These are phyloP conservation scores for Sycophaga agraensis DNA, from an alignment of 1,140 invertebrate species.

Conservation along the genomic window DNA sequence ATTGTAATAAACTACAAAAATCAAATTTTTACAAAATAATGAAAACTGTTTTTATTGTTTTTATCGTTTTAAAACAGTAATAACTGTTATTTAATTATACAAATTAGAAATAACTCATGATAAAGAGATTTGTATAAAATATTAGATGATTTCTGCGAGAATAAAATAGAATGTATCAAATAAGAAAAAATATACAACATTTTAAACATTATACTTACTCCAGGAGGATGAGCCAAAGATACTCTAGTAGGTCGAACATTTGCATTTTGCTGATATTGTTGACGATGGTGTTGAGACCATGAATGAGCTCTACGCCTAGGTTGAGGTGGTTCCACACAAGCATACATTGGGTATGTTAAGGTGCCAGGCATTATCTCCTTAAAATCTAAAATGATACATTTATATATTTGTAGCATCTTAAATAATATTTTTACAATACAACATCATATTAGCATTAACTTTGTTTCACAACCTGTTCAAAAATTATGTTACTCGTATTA, in stretches of 20 bases:
- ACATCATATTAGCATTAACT: too few species aligned
- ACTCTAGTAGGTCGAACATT: slow-evolving; percentile 39
- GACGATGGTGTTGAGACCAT: slow-evolving; percentile 40
- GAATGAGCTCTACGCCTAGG: slow-evolving; percentile 48
- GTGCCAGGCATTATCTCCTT: slow-evolving; percentile 51
- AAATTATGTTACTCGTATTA: neutral
- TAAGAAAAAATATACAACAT: neutral
- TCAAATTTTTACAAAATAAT: too few species aligned
- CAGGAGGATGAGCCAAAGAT: slow-evolving; percentile 32
- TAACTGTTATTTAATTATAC: too few species aligned
- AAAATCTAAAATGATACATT: too few species aligned
- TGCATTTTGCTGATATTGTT: slow-evolving; percentile 29
- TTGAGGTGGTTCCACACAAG: slow-evolving; percentile 44
- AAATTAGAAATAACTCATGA: too few species aligned
- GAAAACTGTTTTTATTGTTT: too few species aligned
- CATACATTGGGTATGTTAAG: slow-evolving; percentile 53
- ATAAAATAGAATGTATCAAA: neutral
- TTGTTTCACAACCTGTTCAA: too few species aligned
- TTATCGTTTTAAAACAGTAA: too few species aligned
- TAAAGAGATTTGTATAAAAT: too few species aligned
- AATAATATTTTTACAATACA: too few species aligned
- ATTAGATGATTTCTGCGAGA: neutral
- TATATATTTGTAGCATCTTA: too few species aligned
- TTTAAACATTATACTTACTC: slow-evolving; percentile 13
- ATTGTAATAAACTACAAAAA: too few species aligned